These are phyloP conservation scores for Pegoplata infirma DNA, from an alignment of 2,888 invertebrate genomes.

Conservation along the genomic window DNA sequence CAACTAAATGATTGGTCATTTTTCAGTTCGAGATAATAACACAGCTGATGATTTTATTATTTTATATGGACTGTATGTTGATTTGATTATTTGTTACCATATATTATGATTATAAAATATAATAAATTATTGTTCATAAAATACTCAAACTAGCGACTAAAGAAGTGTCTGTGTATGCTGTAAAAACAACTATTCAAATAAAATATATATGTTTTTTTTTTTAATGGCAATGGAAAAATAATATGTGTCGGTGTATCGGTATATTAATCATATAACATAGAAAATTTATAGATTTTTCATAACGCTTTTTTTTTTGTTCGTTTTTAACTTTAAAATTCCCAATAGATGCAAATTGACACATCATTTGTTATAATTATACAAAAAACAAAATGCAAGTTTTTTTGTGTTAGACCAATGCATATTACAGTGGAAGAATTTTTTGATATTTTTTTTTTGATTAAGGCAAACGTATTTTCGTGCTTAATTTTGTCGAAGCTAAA, in stretches of 20 bases:
- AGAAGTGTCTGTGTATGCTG: conserved; percentile 5
- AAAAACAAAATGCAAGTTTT: too few species aligned
- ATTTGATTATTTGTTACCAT: conserved; percentile 31
- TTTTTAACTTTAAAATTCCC: conserved; percentile 51
- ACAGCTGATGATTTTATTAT: conserved; percentile 60
- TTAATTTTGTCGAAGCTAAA: too few species aligned
- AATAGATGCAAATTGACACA: conserved; percentile 65
- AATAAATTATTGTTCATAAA: conserved; percentile 39
- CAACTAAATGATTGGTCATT: conserved; percentile 23
- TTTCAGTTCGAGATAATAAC: conserved; percentile 31
- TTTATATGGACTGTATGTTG: conserved; percentile 30
- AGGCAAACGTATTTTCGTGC: too few species aligned
- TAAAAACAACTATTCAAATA: too few species aligned
- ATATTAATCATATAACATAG: conserved; percentile 20
- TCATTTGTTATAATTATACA: conserved; percentile 66
- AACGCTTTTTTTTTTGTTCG: too few species aligned
- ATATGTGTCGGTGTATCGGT: neutral
- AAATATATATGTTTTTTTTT: neutral
- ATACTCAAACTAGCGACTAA: neutral
- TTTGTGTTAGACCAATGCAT: too few species aligned
- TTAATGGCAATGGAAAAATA: neutral
- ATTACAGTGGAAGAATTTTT: too few species aligned
- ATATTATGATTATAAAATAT: conserved; percentile 41
- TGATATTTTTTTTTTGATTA: too few species aligned
- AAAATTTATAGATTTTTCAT: conserved; percentile 44